Evolutionary conservation across 1,140 invertebrate genomes (phyloP), one percentile per base, ranked within the genome.

Genomic region (Drosophila kurseongensis): DNA sequence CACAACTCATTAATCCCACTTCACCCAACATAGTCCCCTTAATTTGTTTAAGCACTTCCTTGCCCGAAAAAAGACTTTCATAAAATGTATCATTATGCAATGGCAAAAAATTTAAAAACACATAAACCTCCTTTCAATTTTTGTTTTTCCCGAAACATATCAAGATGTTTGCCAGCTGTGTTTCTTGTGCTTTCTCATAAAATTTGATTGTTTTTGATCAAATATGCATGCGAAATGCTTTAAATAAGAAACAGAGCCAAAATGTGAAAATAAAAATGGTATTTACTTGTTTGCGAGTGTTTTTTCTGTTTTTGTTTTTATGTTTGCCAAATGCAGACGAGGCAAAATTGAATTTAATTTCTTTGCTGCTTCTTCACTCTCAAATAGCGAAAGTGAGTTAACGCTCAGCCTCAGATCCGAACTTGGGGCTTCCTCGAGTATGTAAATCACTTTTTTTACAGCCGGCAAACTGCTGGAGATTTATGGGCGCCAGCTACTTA

Each of bases 171-270:
- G 63, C 35, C 40, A 7, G 59, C 59, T 27, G 23, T 18, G 41
- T 56, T 35, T 16, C 51, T 40, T 36, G 18, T 71, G 58, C 51
- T 71, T 58, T 71, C 36, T 36, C 14, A 41, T 41, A 71, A 32
- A 50, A 58, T 71, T 71, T 71, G 38, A 71, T 72, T 72, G 68
- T 72, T 72, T 71, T 71, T 72, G 66, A 71, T 72, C 52, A 72
- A 71, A 72, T 71, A 72, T 71, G 68, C 52, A 71, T 58, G 68
- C 51, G 58, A 72, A 72, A 71, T 50, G 51, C 51, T 71, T 58
- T 41, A 71, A 71, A 71, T 41, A 58, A 71, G 16, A 44, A 69
- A 48, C 65, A 23, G 18, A 18, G 18, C 10, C n/a, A 18, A 57
- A 47, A 69, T 36, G 41, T 47, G 16, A 57, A 44, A 40, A 66